A percentile compares a stretch with the other conserved stretches of the same genome.
Evolutionary conservation across 2,113 vertebrate genomes (phyloP).

Genomic region (Baryphthengus martii): DNA sequence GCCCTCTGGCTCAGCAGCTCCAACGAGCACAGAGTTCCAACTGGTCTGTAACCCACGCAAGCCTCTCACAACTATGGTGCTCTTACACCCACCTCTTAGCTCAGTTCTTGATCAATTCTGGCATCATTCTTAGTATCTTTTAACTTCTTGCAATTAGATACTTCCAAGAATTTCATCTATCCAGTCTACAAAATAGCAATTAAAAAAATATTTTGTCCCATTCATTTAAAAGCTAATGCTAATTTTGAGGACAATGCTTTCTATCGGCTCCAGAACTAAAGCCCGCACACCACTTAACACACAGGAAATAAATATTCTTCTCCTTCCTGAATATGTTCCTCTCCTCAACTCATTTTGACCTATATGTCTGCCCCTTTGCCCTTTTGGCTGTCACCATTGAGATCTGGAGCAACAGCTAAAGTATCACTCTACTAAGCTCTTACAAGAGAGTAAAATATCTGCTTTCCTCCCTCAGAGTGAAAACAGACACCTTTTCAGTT

Average conservation of each 20-base stretch:
- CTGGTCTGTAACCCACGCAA: not conserved
- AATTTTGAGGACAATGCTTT: not conserved
- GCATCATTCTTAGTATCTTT: not conserved
- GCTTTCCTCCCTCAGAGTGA: conserved; percentile 19
- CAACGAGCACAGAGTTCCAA: not conserved
- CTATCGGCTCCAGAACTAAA: not conserved
- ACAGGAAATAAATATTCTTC: not conserved
- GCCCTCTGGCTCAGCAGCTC: not conserved
- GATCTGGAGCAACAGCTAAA: conserved; percentile 42
- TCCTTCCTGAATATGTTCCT: not conserved
- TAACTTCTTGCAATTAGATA: not conserved
- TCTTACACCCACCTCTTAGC: not conserved
- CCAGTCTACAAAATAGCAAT: not conserved
- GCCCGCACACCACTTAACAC: not conserved
- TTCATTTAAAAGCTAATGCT: not conserved
- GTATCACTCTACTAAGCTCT: not conserved
- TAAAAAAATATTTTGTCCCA: not conserved
- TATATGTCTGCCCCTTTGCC: not conserved
- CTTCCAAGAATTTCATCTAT: not conserved
- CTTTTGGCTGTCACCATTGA: not conserved
- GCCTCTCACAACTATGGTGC: not conserved
- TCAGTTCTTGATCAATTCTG: not conserved
- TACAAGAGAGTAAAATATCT: conserved; percentile 8
- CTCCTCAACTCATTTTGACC: conserved; percentile 29
- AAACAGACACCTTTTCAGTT: not conserved